These are phyloP conservation scores for Melanotaenia duboulayi DNA, from an alignment of 2,113 vertebrate species.

Conservation along the genomic window DNA sequence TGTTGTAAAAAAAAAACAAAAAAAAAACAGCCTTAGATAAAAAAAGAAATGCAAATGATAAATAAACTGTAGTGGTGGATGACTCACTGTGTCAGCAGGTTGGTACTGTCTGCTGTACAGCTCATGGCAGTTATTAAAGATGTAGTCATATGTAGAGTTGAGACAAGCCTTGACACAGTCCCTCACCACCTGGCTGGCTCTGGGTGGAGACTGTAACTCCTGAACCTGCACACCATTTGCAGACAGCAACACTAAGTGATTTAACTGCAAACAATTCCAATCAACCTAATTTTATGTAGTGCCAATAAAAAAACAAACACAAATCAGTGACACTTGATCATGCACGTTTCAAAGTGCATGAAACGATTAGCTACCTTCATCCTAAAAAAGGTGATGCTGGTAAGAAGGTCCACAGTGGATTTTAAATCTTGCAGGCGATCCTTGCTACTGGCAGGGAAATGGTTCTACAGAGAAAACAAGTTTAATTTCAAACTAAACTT, in stretches of 20 bases:
- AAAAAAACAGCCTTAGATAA: slow-evolving; percentile 52
- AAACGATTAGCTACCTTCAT: slow-evolving; percentile 89
- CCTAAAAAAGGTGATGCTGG: slow-evolving; percentile 99
- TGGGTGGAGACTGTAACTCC: slow-evolving; percentile 95
- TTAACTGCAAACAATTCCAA: not conserved
- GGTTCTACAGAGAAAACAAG: slow-evolving; percentile 85
- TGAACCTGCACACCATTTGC: slow-evolving; percentile 87
- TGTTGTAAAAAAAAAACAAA: slow-evolving; percentile 57
- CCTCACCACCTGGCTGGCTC: slow-evolving; percentile 97
- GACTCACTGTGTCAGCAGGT: slow-evolving; percentile 86
- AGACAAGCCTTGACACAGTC: slow-evolving; percentile 98
- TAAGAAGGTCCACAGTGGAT: slow-evolving; percentile 97
- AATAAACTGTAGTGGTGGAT: no score
- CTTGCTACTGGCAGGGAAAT: slow-evolving; percentile 95
- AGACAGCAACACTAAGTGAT: slow-evolving; percentile 3
- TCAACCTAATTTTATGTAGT: not conserved
- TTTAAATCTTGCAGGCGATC: slow-evolving; percentile 96
- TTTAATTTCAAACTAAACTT: not conserved
- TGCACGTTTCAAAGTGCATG: fast-evolving
- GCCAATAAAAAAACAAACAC: no score
- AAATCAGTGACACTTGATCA: no score
- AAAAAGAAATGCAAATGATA: not conserved
- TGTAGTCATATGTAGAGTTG: slow-evolving; percentile 98
- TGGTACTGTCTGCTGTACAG: slow-evolving; percentile 95
- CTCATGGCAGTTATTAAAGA: slow-evolving; percentile 98